phyloP scores from a whole-genome alignment of 2,113 vertebrate species.

The Thalassarche chlororhynchos region DNA sequence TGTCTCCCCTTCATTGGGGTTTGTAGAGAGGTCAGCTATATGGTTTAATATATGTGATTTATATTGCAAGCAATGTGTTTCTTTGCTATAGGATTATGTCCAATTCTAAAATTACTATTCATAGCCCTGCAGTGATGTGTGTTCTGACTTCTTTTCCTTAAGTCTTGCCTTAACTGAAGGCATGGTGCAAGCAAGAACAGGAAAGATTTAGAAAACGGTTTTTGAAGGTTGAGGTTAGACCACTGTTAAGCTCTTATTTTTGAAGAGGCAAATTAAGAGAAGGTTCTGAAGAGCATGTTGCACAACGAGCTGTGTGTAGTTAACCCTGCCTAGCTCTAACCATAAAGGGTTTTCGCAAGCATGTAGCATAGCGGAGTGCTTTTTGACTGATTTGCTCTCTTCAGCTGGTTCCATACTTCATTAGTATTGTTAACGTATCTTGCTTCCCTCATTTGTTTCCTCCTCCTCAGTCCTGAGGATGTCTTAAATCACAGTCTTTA shows the following conservation, averaged over 20 bases:
- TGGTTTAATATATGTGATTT: background rate
- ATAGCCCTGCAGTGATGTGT: background rate
- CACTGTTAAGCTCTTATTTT: background rate
- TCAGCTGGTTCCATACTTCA: background rate
- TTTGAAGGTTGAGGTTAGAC: background rate
- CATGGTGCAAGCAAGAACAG: background rate
- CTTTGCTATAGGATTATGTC: background rate
- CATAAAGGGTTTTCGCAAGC: background rate
- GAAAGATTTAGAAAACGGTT: background rate
- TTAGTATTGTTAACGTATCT: background rate
- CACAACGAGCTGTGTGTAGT: background rate
- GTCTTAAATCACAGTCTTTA: background rate
- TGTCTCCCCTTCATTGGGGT: background rate
- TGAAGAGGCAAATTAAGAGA: background rate
- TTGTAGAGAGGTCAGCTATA: background rate
- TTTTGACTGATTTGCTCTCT: background rate
- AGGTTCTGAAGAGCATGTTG: background rate
- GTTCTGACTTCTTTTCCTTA: background rate
- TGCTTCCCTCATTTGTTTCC: background rate
- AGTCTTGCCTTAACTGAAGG: background rate
- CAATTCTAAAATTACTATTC: background rate
- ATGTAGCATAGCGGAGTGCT: background rate
- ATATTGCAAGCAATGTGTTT: background rate
- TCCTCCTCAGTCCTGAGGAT: background rate
- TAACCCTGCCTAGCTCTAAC: background rate